These are phyloP conservation scores for Corticium candelabrum DNA, from an alignment of 37 sponge, comb jelly and placozoan species.

Conservation along the genomic window DNA sequence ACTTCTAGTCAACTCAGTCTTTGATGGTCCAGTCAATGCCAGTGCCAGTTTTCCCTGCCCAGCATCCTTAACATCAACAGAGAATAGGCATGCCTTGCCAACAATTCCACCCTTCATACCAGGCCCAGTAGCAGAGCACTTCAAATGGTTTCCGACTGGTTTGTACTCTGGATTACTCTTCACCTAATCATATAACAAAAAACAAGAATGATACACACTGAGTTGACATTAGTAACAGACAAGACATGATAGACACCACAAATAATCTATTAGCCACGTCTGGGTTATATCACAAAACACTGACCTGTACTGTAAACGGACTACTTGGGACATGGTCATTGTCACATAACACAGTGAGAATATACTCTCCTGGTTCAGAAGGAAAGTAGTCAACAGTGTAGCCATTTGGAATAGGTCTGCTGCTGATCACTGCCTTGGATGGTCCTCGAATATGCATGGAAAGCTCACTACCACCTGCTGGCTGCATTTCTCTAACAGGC, in stretches of 20 bases:
- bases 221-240: too few species aligned
- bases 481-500: not conserved
- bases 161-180: not conserved
- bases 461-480: not conserved
- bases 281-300: not conserved
- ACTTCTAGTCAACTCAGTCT: not conserved
- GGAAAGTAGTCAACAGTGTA: not conserved
- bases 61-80: not conserved
- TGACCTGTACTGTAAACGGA: not conserved
- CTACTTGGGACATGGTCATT: not conserved
- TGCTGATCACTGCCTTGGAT: not conserved
- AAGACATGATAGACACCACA: too few species aligned
- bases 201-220: not conserved
- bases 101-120: not conserved
- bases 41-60: not conserved
- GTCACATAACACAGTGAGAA: not conserved
- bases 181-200: not conserved
- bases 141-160: not conserved
- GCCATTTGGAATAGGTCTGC: not conserved
- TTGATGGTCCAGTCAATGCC: not conserved
- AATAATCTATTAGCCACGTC: too few species aligned
- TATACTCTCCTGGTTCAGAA: not conserved
- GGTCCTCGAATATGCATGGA: not conserved
- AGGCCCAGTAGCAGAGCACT: not conserved
- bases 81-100: not conserved